phyloP scores from a whole-genome alignment of 2,888 invertebrate species.

The Pterostichus niger region DNA sequence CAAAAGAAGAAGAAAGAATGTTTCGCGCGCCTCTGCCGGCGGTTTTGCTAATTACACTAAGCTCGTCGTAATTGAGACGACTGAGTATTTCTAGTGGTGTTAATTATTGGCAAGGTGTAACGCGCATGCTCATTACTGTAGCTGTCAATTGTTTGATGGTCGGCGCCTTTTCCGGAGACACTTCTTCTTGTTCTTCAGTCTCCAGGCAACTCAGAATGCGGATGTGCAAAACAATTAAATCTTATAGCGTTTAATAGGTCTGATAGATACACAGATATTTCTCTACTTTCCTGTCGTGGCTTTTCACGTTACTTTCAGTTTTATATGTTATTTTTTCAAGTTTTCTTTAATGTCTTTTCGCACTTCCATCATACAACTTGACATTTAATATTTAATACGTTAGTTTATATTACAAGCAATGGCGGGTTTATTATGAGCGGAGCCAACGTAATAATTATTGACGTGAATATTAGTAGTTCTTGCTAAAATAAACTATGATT shows the following conservation, averaged over 20 bases:
- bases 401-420: no score
- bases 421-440: no score
- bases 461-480: no score
- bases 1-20: not conserved
- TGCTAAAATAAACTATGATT: no score
- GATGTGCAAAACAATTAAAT: slow-evolving; percentile 39
- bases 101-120: slow-evolving; percentile 56
- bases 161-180: slow-evolving; percentile 48
- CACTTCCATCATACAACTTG: no score
- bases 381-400: no score
- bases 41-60: slow-evolving; percentile 32
- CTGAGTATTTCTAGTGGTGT: slow-evolving; percentile 33
- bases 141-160: slow-evolving; percentile 52
- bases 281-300: no score
- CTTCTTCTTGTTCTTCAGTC: slow-evolving; percentile 22
- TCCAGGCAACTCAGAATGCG: slow-evolving; percentile 34
- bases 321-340: no score
- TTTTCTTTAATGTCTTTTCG: no score
- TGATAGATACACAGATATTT: slow-evolving; percentile 11
- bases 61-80: slow-evolving; percentile 48
- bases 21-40: not conserved
- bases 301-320: no score
- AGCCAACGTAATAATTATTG: no score
- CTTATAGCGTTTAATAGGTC: slow-evolving; percentile 21
- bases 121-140: slow-evolving; percentile 49